These are phyloP conservation scores for Sebastolobus alascanus DNA, from an alignment of 2,797 vertebrate species.

Conservation along the genomic window DNA sequence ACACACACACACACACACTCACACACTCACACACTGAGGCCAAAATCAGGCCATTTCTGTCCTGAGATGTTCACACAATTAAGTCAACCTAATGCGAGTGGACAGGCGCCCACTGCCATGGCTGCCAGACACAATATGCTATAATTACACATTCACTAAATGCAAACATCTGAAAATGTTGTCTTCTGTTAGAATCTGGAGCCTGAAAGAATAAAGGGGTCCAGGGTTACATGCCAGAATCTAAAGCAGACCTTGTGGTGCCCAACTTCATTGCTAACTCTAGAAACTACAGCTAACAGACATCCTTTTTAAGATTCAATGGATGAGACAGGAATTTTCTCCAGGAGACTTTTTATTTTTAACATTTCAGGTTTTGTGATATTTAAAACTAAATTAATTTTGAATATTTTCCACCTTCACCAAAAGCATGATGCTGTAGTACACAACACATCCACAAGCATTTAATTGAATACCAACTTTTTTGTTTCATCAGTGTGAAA, in stretches of 20 bases:
- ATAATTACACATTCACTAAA: conserved; percentile 86
- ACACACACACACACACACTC: conserved; percentile 4
- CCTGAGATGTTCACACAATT: conserved; percentile 80
- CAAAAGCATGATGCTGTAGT: no score
- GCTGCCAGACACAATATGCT: conserved; percentile 80
- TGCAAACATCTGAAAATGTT: conserved; percentile 84
- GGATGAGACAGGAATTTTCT: neutral
- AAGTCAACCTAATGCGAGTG: conserved; percentile 83
- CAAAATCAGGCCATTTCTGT: conserved; percentile 69
- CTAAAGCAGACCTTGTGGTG: conserved; percentile 1
- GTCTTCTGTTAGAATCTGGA: conserved; percentile 61
- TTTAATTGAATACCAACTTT: neutral
- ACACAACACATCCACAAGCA: neutral
- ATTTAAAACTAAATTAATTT: neutral
- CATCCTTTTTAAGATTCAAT: neutral
- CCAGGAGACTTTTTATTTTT: neutral
- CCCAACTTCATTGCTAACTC: neutral
- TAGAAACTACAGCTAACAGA: neutral
- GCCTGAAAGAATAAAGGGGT: conserved; percentile 38
- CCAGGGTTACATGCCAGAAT: conserved; percentile 36
- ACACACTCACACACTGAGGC: conserved; percentile 22
- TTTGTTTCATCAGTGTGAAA: neutral
- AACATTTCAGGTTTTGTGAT: neutral
- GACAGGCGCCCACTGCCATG: conserved; percentile 80
- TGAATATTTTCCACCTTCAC: neutral